phyloP scores from a whole-genome alignment of 2,888 invertebrate species.

The Seladonia tumulorum region DNA sequence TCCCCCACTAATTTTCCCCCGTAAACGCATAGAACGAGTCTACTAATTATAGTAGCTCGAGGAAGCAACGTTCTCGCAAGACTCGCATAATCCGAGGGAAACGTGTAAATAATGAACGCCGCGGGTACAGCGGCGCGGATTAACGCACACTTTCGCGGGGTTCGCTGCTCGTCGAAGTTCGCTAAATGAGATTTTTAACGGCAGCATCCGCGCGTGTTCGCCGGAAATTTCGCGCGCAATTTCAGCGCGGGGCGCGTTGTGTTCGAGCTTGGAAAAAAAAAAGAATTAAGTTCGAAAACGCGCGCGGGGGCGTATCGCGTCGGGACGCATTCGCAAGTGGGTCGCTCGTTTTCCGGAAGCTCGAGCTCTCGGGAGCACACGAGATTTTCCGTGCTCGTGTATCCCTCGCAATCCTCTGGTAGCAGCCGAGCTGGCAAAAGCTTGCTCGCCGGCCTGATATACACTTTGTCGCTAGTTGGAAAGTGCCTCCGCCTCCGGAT shows the following conservation, averaged over 20 bases:
- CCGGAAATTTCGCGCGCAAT: neutral
- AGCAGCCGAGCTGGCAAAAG: conserved; percentile 43
- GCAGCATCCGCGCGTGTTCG: too few species aligned
- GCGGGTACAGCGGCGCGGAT: neutral
- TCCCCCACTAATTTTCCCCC: too few species aligned
- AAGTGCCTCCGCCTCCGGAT: conserved; percentile 67
- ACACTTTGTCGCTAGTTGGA: conserved; percentile 69
- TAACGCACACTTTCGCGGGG: neutral
- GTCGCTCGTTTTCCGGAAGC: conserved; percentile 15
- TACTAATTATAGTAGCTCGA: too few species aligned
- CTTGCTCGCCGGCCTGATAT: conserved; percentile 50
- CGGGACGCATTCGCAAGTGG: conserved; percentile 26
- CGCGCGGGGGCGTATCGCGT: neutral
- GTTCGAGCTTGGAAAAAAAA: neutral
- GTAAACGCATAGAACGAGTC: too few species aligned
- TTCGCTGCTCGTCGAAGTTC: neutral
- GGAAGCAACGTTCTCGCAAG: too few species aligned
- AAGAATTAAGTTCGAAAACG: neutral
- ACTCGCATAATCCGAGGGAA: neutral
- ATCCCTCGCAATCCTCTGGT: conserved; percentile 9
- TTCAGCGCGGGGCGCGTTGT: neutral
- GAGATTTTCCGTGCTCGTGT: conserved; percentile 16
- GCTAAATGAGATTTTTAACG: neutral
- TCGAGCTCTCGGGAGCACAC: neutral
- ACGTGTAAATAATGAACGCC: neutral